A percentile compares a stretch with the other conserved stretches of the same genome.
Evolutionary conservation across 1,140 invertebrate genomes (phyloP).

Genomic region (Brachionus asplanchnoidis): DNA sequence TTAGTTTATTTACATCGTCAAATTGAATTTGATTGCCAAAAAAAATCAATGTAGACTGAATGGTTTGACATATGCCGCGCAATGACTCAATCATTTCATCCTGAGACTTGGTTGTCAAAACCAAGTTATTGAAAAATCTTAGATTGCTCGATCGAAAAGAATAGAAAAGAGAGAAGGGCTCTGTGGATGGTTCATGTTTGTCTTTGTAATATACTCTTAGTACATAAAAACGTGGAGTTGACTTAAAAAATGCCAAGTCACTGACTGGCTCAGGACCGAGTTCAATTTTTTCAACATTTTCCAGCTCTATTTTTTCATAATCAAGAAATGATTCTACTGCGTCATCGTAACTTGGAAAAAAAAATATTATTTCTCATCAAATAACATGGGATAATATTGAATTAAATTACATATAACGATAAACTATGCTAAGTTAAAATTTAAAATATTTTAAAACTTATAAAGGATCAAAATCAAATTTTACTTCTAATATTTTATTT

Average conservation of each 20-base stretch:
- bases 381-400: too few relatives aligned
- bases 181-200: not conserved
- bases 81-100: conserved; percentile 22
- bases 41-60: not conserved
- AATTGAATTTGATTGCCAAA: not conserved
- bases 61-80: conserved; percentile 20
- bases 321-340: conserved; percentile 79
- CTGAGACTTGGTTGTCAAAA: conserved; percentile 10
- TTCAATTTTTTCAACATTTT: conserved; percentile 66
- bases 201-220: conserved; percentile 27
- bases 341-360: conserved; percentile 71
- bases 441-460: too few relatives aligned
- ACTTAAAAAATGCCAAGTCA: not conserved
- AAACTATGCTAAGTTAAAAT: too few relatives aligned
- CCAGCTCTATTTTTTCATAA: conserved; percentile 68
- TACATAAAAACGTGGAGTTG: not conserved
- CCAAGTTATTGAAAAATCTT: conserved; percentile 39
- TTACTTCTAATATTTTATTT: too few relatives aligned
- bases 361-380: not conserved
- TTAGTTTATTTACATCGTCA: not conserved
- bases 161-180: not conserved
- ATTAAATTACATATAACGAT: too few relatives aligned
- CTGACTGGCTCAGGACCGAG: conserved; percentile 55
- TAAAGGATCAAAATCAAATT: too few relatives aligned
- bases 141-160: conserved; percentile 25